Base-by-base conservation (phyloP, 2,797 vertebrate genomes). In the Poecilia velifera region DNA sequence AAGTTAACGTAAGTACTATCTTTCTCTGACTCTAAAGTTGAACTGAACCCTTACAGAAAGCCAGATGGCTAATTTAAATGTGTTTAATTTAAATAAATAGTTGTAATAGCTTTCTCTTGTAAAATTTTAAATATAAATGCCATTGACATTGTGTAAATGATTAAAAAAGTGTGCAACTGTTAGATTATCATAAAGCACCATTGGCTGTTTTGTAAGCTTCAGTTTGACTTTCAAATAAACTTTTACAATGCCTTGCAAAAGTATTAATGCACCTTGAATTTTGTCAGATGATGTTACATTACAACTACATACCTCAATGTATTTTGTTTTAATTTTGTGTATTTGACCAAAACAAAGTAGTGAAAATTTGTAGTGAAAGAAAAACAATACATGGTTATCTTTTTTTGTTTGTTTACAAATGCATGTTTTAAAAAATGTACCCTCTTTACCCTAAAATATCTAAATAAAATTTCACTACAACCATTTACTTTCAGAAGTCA, bases 1-100 rank as follows among this genome's bases (percentile, higher is more conserved):
- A 99, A 98, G 97, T 99, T 90, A 99, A 99, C 93, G 96, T 96
- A 95, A 96, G 95, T 96, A 96, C 73, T 14, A 51, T 62, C 80
- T 87, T 88, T 75, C 83, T 91, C 86, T 86, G 76, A 80, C 70
- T 90, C 59, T 41, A 18, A n/a, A 71, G 84, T 90, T 88, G 46
- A 94, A 93, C 89, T 90, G 90, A 95, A 94, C 89, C 88, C 76
- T 93, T 91, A 88, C 86, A 93, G 83, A 28, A 88, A 91, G 87
- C 83, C 88, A 86, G 39, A 39, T 87, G 74, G 55, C 1, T 9
- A 78, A 43, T 18, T 28, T 41, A 62, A 46, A 28, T 43, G n/a
- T 3, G 5, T 64, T 64, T 0, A 46, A 72, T 64, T 72, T 71
- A 62, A 51, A 77, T 10, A 34, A 6, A 1, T 49, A 45, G 41